Conservation (phyloP, 2,888 invertebrate genomes). For the Tachina fera region DNA sequence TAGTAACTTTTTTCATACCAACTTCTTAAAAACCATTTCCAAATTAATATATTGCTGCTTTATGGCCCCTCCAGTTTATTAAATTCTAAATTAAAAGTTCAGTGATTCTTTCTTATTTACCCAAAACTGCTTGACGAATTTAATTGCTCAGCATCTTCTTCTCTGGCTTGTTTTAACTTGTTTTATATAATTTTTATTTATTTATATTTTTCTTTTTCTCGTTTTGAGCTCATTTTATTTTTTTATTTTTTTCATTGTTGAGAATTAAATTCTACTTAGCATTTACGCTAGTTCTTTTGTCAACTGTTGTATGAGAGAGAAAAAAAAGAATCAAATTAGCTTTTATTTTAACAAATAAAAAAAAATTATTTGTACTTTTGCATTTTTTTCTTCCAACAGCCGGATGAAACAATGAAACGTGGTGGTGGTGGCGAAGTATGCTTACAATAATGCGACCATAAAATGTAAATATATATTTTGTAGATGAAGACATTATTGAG, state of each 20-base stretch:
- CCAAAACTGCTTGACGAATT: too few species aligned
- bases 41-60: too few species aligned
- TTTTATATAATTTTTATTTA: not conserved
- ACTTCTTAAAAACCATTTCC: too few species aligned
- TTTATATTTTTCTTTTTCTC: not conserved
- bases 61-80: too few species aligned
- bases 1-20: too few species aligned
- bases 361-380: not conserved
- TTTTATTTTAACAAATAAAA: conserved; percentile 7
- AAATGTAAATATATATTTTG: conserved; percentile 11
- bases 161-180: too few species aligned
- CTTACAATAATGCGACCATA: conserved; percentile 8
- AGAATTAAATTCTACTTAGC: conserved; percentile 9
- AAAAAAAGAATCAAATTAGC: not conserved
- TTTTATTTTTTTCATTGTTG: too few species aligned
- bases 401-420: too few species aligned
- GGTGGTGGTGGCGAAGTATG: not conserved
- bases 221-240: not conserved
- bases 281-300: not conserved
- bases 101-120: too few species aligned
- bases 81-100: too few species aligned
- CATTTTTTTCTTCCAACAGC: too few species aligned
- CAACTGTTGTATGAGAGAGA: not conserved
- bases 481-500: conserved; percentile 60
- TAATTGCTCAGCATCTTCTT: too few species aligned